Evolutionary conservation across 2,797 vertebrate species (phyloP), one percentile per base, ranked within the genome.

Genomic region (Semotilus atromaculatus): DNA sequence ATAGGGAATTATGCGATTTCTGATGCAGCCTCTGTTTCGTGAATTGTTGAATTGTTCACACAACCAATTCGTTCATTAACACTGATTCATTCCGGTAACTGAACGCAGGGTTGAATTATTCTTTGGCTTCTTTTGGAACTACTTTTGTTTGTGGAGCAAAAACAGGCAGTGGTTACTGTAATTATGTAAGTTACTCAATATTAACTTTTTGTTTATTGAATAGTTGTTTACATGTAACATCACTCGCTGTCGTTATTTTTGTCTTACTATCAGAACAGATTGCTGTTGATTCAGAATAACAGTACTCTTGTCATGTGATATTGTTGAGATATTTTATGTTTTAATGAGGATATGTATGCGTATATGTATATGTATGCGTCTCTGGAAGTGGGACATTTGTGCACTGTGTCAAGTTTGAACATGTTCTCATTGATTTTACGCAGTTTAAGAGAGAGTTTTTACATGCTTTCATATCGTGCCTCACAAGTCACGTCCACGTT

Each of bases 401-500:
- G 19, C 21, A 4, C 48, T 75, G 71, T 73, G 31, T 75, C 51
- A 38, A 23, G 23, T 73, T 8, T 51, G 9, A 51, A 51, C 26
- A 9, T 62, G 60, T 29, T 62, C 26, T 62, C 14, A 29, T 16
- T n/a, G 26, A 29, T 62, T 29, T 62, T 58, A 10, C 0, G 1
- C 21, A 16, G 60, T 29, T 62, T 62, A 14, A 29, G 58, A n/a
- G 13, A 26, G 11, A 62, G 26, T 62, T 29, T 62, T 14, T 3
- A 6, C 5, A 9, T 14, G n/a, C n/a, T 60, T 60, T 60, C 58
- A 60, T 60, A 11, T 13, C n/a, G 11, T 1, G 5, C n/a, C 9
- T 14, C 0, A 2, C n/a, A 26, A 26, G n/a, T 13, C n/a, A 26
- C 2, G 0, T 5, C n/a, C 4, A 13, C 0, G 10, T 26, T 13